Percentiles rank a stretch among this genome's conserved stretches.
phyloP scores from a whole-genome alignment of 2,888 invertebrate species.

The Cheilosia scutellata region DNA sequence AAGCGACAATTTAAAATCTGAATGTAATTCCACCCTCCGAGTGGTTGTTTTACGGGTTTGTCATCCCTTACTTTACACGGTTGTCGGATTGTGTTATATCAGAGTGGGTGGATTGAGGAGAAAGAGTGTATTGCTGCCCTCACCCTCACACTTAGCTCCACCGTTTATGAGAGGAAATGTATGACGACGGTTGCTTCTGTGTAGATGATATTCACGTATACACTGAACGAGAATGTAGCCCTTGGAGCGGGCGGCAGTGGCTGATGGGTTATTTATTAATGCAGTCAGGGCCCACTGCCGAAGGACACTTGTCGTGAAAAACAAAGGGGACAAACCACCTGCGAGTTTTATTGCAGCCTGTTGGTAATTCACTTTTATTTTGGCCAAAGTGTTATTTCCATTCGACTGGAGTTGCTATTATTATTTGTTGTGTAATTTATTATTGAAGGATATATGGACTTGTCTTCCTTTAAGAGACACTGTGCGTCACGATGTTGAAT shows the following conservation, averaged over 20 bases:
- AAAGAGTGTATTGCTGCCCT: constrained; percentile 18
- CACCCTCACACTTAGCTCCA: constrained; percentile 59
- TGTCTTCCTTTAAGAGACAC: neutral
- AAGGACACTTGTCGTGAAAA: constrained; percentile 42
- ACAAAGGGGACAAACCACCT: constrained; percentile 49
- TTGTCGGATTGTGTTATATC: constrained; percentile 29
- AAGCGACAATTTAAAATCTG: constrained; percentile 69
- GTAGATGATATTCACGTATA: constrained; percentile 6
- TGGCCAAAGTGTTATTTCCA: constrained; percentile 16
- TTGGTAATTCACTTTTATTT: constrained; percentile 57
- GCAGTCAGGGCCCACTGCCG: constrained; percentile 61
- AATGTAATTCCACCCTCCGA: constrained; percentile 59
- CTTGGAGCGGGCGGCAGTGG: constrained; percentile 14
- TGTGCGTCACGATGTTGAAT: neutral
- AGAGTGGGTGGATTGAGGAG: constrained; percentile 4
- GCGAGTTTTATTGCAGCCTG: constrained; percentile 32
- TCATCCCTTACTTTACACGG: constrained; percentile 53
- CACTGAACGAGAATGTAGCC: constrained; percentile 30
- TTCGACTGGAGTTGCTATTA: constrained; percentile 16
- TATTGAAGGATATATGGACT: constrained; percentile 31
- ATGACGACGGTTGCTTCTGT: constrained; percentile 25
- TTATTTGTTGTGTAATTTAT: constrained; percentile 51
- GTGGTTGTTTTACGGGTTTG: constrained; percentile 55
- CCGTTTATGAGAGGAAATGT: constrained; percentile 67
- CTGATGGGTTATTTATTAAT: constrained; percentile 70